phyloP scores from a whole-genome alignment of 1,140 invertebrate species.

The Hetaerina americana region DNA sequence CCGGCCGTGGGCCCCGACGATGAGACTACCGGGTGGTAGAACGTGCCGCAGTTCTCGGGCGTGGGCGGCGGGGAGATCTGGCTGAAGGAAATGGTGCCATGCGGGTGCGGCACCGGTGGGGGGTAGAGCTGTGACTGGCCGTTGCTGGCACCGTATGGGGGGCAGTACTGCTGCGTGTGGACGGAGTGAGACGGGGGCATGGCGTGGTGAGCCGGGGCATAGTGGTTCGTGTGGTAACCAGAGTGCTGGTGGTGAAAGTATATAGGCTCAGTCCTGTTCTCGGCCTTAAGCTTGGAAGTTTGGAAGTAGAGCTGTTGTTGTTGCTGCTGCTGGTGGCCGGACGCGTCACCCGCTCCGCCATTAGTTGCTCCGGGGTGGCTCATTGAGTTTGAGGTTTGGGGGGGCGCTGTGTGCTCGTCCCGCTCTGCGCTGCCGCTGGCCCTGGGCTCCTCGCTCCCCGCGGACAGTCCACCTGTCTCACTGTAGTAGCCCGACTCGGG shows the following conservation, averaged over 20 bases:
- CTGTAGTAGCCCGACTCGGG: slow-evolving; percentile 10
- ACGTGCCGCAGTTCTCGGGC: slow-evolving; percentile 23
- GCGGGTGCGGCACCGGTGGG: not conserved
- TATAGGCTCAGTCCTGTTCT: slow-evolving; percentile 5
- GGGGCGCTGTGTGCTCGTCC: not conserved
- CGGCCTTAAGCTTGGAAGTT: not conserved
- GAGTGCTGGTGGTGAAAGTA: slow-evolving; percentile 4
- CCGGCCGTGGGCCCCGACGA: slow-evolving; percentile 33
- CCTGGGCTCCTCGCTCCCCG: not conserved
- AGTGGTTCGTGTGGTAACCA: not conserved
- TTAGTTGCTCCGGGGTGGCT: not conserved
- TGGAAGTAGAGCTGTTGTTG: not conserved
- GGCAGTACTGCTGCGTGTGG: slow-evolving; percentile 6
- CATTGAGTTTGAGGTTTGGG: not conserved
- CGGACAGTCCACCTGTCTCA: not conserved
- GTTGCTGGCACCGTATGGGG: not conserved
- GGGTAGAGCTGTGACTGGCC: not conserved
- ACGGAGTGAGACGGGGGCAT: not conserved
- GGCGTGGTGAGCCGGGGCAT: slow-evolving; percentile 1
- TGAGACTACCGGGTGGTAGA: slow-evolving; percentile 7
- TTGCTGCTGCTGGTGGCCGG: not conserved
- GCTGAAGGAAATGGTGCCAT: slow-evolving; percentile 12
- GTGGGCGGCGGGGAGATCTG: slow-evolving; percentile 35
- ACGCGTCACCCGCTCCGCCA: not conserved
- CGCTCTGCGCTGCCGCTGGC: not conserved